Evolutionary conservation across 2,113 vertebrate species (phyloP), one percentile per base, ranked within the genome.

Genomic region (Ramphastos sulfuratus): DNA sequence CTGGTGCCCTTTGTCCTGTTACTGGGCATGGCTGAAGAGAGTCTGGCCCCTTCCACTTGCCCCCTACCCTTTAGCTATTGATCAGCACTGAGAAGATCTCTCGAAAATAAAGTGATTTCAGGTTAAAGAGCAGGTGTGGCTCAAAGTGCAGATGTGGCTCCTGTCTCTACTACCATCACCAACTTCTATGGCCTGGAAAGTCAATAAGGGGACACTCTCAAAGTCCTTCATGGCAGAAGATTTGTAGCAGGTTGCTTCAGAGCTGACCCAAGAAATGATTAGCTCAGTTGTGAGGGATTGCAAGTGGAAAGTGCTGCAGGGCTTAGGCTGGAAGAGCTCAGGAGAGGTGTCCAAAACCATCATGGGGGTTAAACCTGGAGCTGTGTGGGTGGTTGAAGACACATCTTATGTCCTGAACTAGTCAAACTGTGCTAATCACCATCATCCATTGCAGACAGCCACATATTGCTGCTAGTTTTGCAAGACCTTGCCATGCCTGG

Each of bases 281-380:
- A 6, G 30, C 9, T 10, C 16, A 7, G 9, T 3, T 20, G 35
- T 54, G 50, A 44, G 64, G 55, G 63, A 46, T 10, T 0, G 0
- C 19, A 74, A 42, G n/a, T 10, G n/a, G 28, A 65, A 82, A 76
- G 18, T 6, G 24, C 14, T 0, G 1, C 16, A 46, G 25, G 14
- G 15, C 10, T 73, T 24, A 46, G 17, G 4, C 35, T 61, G 44
- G 25, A 39, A 50, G 27, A 80, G 30, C 27, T 61, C 58, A 50
- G 58, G 37, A 59, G 55, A 63, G 13, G 14, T 24, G 9, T 13
- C 44, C n/a, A 28, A 35, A 8, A 11, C 28, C 56, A 64, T 76
- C 25, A 2, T 3, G 7, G 25, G 19, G 5, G 14, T 35, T 42
- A 21, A 39, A 46, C 31, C 23, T 48, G 67, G 37, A 73, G 37